Percentiles rank a stretch among this genome's conserved stretches.
phyloP scores from a whole-genome alignment of 2,888 invertebrate species.

The Fissipunctia ypsillon region DNA sequence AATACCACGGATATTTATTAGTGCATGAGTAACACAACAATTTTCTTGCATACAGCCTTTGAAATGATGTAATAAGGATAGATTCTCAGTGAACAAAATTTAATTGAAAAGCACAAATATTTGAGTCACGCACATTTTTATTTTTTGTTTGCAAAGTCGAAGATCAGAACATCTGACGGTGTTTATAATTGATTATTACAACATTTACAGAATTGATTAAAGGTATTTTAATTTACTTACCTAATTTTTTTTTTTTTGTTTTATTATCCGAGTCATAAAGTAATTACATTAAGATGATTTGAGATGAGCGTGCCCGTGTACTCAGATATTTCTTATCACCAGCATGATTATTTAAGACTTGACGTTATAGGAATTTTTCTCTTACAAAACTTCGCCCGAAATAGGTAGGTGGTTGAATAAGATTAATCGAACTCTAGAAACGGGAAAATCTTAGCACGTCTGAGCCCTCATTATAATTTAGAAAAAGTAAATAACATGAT shows the following conservation, averaged over 20 bases:
- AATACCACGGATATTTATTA: slow-evolving; percentile 19
- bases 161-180: neutral
- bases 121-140: slow-evolving; percentile 14
- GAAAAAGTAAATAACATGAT: slow-evolving; percentile 58
- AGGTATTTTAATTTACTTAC: neutral
- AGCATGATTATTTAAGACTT: neutral
- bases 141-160: no score
- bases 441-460: slow-evolving; percentile 14
- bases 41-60: slow-evolving; percentile 22
- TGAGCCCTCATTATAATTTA: slow-evolving; percentile 42
- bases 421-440: slow-evolving; percentile 9
- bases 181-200: neutral
- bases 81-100: neutral
- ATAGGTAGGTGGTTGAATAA: neutral
- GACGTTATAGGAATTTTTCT: neutral
- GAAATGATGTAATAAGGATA: slow-evolving; percentile 30
- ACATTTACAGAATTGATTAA: slow-evolving; percentile 4
- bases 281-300: slow-evolving; percentile 2
- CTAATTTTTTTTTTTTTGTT: neutral
- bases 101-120: slow-evolving; percentile 24
- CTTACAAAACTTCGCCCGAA: neutral
- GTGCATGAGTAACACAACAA: slow-evolving; percentile 35
- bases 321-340: neutral
- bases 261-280: slow-evolving; percentile 1
- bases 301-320: neutral